Percentiles rank a stretch among this genome's conserved stretches.
Conservation (phyloP, 2,888 invertebrate genomes). For the Morinoia aosen region DNA sequence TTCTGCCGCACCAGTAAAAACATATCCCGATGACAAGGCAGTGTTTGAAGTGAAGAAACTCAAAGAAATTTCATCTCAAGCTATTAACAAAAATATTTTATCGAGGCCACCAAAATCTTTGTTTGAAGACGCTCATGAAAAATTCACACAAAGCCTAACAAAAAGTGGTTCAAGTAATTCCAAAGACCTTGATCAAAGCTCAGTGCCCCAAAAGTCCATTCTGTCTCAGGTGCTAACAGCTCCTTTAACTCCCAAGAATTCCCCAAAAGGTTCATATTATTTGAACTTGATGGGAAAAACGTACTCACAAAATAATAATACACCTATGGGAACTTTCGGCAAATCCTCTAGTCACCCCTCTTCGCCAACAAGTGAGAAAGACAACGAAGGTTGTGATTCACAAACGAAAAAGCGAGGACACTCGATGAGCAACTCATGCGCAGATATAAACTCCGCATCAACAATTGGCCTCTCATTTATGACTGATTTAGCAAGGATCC, state of each 20-base stretch:
- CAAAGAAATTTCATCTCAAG: constrained; percentile 31
- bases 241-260: constrained; percentile 56
- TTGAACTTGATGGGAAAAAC: constrained; percentile 38
- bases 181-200: not conserved
- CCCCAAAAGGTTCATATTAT: constrained; percentile 17
- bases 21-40: not conserved
- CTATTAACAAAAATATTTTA: not conserved
- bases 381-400: not conserved
- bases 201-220: constrained; percentile 53
- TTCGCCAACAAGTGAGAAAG: constrained; percentile 31
- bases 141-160: constrained; percentile 42
- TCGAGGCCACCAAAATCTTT: not conserved
- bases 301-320: constrained; percentile 42
- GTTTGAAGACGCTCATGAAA: constrained; percentile 47
- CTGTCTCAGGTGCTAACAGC: constrained; percentile 61
- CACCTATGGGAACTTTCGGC: not conserved
- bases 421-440: not conserved
- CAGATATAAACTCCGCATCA: not conserved
- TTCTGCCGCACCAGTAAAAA: not conserved
- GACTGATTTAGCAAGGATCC: not conserved
- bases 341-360: constrained; percentile 47
- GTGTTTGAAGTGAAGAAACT: constrained; percentile 9
- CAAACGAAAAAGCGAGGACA: not conserved
- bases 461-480: not conserved
- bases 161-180: constrained; percentile 26